phyloP scores from a whole-genome alignment of 2,888 invertebrate genomes.

The Pyrrhia umbra region DNA sequence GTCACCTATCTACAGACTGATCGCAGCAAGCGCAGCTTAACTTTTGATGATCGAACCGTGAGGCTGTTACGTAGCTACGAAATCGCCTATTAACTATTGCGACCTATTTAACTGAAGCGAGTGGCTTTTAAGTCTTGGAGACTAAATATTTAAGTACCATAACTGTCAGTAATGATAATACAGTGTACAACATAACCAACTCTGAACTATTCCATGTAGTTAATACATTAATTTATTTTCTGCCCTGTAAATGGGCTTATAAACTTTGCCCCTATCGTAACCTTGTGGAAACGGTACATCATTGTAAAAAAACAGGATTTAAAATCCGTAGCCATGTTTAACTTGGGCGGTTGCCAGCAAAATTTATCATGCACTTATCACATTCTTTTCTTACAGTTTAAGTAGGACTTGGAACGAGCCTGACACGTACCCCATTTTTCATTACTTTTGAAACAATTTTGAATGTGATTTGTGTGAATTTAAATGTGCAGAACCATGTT shows the following conservation, averaged over 20 bases:
- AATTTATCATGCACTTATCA: slow-evolving; percentile 57
- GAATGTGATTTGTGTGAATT: slow-evolving; percentile 40
- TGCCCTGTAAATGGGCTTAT: neutral
- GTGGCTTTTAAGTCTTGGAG: no score
- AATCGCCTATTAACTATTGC: no score
- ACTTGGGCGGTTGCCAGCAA: slow-evolving; percentile 45
- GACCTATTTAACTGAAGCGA: no score
- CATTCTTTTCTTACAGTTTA: slow-evolving; percentile 45
- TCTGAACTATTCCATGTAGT: no score
- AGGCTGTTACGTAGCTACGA: no score
- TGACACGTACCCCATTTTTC: slow-evolving; percentile 46
- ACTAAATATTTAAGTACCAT: no score
- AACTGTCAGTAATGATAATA: no score
- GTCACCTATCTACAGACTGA: no score
- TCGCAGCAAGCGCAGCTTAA: no score
- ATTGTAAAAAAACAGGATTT: slow-evolving; percentile 34
- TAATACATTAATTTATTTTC: slow-evolving; percentile 22
- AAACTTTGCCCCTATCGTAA: slow-evolving; percentile 24
- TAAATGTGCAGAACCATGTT: slow-evolving; percentile 3
- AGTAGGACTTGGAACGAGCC: slow-evolving; percentile 27
- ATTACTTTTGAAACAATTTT: slow-evolving; percentile 48
- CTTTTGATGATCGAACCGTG: no score
- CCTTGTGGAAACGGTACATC: slow-evolving; percentile 22
- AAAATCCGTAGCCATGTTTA: slow-evolving; percentile 25
- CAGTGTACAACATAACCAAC: no score